Evolutionary conservation across 1,140 invertebrate species (phyloP).

Genomic region (Euglossa dilemma): DNA sequence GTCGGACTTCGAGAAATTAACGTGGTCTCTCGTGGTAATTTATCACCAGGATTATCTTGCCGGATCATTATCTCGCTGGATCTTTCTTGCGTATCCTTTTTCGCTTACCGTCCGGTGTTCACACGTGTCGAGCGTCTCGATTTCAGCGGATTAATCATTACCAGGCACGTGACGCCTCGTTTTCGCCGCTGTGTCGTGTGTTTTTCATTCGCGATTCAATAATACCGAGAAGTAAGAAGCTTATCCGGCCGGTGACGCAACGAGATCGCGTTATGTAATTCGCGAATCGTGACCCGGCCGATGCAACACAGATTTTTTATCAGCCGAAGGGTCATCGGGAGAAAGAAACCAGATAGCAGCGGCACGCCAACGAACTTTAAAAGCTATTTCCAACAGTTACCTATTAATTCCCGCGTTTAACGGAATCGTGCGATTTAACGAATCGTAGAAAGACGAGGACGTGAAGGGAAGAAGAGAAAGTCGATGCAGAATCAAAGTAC

Average conservation of each 20-base stretch:
- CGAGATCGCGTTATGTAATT: slow-evolving; percentile 31
- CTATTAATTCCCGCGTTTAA: too few relatives aligned
- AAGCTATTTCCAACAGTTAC: too few relatives aligned
- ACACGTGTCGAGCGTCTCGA: slow-evolving; percentile 3
- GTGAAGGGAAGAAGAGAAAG: not conserved
- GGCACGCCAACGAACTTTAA: not conserved
- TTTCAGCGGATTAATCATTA: slow-evolving; percentile 25
- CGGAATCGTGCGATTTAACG: too few relatives aligned
- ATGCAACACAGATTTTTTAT: slow-evolving; percentile 9
- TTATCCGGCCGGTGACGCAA: slow-evolving; percentile 29
- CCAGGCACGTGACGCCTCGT: slow-evolving; percentile 9
- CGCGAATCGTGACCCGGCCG: slow-evolving; percentile 12
- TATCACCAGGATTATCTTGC: not conserved
- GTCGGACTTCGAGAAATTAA: not conserved
- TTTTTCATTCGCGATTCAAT: not conserved
- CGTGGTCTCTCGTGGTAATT: not conserved
- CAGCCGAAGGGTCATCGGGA: not conserved
- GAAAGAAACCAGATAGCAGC: not conserved
- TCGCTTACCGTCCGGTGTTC: not conserved
- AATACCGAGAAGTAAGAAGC: slow-evolving; percentile 14
- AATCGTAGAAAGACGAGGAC: too few relatives aligned
- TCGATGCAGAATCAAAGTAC: too few relatives aligned
- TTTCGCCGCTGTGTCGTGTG: not conserved
- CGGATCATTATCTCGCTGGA: not conserved
- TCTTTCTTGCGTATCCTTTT: not conserved